These are phyloP conservation scores for fruit fly (Drosophila melanogaster) DNA, from an alignment of 1,140 invertebrate species.

Conservation along the genomic window DNA sequence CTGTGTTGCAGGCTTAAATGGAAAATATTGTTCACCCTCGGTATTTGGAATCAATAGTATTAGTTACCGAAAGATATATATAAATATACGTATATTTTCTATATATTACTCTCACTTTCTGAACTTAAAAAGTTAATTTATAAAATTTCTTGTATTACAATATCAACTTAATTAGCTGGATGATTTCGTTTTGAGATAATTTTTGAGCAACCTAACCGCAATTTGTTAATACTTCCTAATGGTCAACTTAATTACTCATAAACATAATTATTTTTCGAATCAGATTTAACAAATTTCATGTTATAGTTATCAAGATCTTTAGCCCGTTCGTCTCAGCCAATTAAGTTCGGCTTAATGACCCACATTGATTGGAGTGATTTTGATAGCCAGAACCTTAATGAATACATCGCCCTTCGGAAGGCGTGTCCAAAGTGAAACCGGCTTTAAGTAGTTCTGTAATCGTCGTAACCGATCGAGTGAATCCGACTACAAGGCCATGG, in stretches of 20 bases:
- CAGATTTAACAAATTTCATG: constrained; percentile 39
- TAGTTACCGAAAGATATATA: background rate
- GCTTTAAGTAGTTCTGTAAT: constrained; percentile 47
- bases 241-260: constrained; percentile 28
- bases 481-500: constrained; percentile 23
- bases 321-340: constrained; percentile 27
- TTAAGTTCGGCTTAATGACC: constrained; percentile 50
- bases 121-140: background rate
- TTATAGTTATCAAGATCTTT: constrained; percentile 44
- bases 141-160: background rate
- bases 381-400: constrained; percentile 54
- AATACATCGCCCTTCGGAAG: constrained; percentile 56
- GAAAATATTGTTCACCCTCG: background rate
- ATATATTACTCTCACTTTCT: no score
- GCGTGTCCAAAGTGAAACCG: constrained; percentile 24
- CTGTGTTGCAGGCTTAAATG: constrained; percentile 3
- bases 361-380: constrained; percentile 19
- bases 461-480: constrained; percentile 12
- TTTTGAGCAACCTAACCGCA: background rate
- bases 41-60: background rate
- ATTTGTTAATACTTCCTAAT: constrained; percentile 48
- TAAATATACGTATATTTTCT: no score
- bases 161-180: constrained; percentile 12
- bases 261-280: constrained; percentile 29
- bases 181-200: constrained; percentile 17